Conservation (phyloP, 2,797 vertebrate genomes). For the Bryconaethiops microstoma region DNA sequence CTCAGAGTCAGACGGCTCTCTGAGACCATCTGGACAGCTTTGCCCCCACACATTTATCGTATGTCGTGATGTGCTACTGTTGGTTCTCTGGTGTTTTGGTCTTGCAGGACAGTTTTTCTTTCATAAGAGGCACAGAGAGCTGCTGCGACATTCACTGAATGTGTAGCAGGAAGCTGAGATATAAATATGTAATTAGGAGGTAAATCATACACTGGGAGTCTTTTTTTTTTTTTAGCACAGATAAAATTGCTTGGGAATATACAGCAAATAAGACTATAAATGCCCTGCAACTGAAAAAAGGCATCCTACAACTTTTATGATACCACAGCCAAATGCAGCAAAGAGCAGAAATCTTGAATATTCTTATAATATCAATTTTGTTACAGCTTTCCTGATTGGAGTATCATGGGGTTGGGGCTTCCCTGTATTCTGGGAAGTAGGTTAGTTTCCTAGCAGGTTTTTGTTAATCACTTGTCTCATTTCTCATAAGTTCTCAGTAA, state of each 20-base stretch:
- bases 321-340: too few relatives aligned
- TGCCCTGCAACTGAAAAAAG: too few relatives aligned
- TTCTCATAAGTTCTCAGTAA: too few relatives aligned
- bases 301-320: too few relatives aligned
- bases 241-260: slow-evolving; percentile 13
- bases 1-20: slow-evolving; percentile 35
- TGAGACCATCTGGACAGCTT: slow-evolving; percentile 48
- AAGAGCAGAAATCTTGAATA: too few relatives aligned
- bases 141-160: not conserved
- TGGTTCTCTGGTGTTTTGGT: not conserved
- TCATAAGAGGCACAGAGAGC: not conserved
- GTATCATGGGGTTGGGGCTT: too few relatives aligned
- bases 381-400: too few relatives aligned
- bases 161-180: not conserved
- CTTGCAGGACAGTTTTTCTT: not conserved
- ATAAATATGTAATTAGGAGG: not conserved
- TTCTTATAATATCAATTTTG: too few relatives aligned
- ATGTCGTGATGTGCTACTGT: slow-evolving; percentile 17
- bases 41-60: slow-evolving; percentile 22
- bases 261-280: not conserved
- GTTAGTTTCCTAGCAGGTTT: too few relatives aligned
- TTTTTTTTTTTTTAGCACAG: not conserved
- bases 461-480: too few relatives aligned
- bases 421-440: too few relatives aligned
- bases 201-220: not conserved